phyloP scores from a whole-genome alignment of 2,113 vertebrate species.

The Sturnus vulgaris region DNA sequence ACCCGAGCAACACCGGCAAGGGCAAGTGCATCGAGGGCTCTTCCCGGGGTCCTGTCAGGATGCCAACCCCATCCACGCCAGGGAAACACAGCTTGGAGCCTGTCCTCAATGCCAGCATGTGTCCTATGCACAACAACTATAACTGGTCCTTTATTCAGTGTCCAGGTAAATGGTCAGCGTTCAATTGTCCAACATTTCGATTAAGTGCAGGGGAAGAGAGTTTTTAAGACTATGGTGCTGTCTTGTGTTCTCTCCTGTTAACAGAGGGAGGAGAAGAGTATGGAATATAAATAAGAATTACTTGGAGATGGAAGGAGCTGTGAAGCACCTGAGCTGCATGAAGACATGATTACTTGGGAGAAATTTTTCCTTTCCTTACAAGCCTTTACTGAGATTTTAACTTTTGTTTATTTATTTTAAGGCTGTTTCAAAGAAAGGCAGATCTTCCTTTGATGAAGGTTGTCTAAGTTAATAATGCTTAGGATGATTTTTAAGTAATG shows the following conservation, averaged over 20 bases:
- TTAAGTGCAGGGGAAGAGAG: background rate
- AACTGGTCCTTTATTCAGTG: constrained; percentile 98
- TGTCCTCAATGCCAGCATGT: constrained; percentile 88
- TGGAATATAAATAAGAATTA: background rate
- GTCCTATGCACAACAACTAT: constrained; percentile 78
- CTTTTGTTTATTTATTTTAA: background rate
- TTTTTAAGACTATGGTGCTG: accelerated
- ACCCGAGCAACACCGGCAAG: constrained; percentile 91
- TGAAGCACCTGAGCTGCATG: background rate
- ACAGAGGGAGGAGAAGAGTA: background rate
- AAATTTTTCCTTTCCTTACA: background rate
- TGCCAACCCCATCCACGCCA: constrained; percentile 54
- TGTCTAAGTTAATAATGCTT: background rate
- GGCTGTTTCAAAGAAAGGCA: background rate
- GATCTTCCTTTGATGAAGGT: background rate
- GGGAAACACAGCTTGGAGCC: constrained; percentile 78
- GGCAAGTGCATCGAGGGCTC: constrained; percentile 94
- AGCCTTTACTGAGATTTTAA: background rate
- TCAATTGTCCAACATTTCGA: accelerated
- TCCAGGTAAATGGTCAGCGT: constrained; percentile 74
- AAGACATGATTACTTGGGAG: background rate
- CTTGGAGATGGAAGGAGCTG: background rate
- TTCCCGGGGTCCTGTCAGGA: constrained; percentile 85
- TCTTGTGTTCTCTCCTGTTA: background rate
- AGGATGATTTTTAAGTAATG: background rate